A percentile compares a stretch with the other conserved stretches of the same genome.
phyloP scores from a whole-genome alignment of 2,888 invertebrate species.

The Cataglyphis livida region DNA sequence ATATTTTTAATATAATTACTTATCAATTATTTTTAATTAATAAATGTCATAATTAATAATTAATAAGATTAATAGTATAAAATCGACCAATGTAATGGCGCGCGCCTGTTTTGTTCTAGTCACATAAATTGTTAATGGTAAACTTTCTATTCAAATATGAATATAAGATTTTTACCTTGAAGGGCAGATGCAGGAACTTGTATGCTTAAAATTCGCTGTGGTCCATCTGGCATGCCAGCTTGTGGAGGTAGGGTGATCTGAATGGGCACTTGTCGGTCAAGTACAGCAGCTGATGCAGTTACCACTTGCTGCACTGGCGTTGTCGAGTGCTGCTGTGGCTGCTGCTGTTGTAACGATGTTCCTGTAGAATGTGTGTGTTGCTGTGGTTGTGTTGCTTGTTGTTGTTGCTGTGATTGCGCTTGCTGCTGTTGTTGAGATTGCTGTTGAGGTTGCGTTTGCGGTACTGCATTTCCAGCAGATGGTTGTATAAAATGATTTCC shows the following conservation, averaged over 20 bases:
- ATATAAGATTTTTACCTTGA: conserved; percentile 87
- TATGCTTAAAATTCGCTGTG: conserved; percentile 93
- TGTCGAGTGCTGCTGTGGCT: conserved; percentile 75
- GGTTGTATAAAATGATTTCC: conserved; percentile 81
- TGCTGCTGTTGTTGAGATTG: conserved; percentile 64
- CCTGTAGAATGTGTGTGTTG: conserved; percentile 66
- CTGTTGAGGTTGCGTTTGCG: conserved; percentile 75
- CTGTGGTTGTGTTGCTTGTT: conserved; percentile 75
- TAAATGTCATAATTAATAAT: too few relatives aligned
- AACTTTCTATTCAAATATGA: background rate
- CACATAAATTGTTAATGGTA: background rate
- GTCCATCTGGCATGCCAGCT: conserved; percentile 89
- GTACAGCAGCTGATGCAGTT: conserved; percentile 84
- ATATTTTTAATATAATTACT: too few relatives aligned
- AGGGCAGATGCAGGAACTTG: conserved; percentile 95
- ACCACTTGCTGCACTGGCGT: conserved; percentile 82
- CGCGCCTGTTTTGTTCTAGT: too few relatives aligned
- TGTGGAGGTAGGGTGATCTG: conserved; percentile 94
- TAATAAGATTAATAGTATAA: too few relatives aligned
- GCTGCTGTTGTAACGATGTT: conserved; percentile 61
- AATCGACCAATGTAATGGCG: too few relatives aligned
- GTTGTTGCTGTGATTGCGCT: conserved; percentile 64
- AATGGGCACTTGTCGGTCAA: conserved; percentile 86
- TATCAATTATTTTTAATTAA: too few relatives aligned
- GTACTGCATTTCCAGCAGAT: conserved; percentile 63